phyloP scores from a whole-genome alignment of 2,113 vertebrate species.

The Nesogale talazaci region DNA sequence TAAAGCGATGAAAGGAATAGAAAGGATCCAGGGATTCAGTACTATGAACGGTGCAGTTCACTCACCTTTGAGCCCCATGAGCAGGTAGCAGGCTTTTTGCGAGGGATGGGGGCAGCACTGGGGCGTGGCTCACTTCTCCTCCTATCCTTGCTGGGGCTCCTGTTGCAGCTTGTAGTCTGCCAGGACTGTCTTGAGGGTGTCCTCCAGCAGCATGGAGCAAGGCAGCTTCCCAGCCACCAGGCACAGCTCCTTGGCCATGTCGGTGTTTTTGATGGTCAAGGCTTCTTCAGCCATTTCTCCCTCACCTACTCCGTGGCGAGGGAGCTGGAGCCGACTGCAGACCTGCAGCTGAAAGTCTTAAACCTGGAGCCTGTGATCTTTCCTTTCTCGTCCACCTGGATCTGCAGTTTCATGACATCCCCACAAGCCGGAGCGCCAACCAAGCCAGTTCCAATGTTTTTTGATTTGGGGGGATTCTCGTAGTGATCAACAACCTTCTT shows the following conservation, averaged over 20 bases:
- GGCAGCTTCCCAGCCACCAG: conserved; percentile 98
- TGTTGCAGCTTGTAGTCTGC: conserved; percentile 95
- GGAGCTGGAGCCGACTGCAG: conserved; percentile 96
- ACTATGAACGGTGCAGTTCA: conserved; percentile 6
- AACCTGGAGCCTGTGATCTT: conserved; percentile 94
- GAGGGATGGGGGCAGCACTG: not conserved
- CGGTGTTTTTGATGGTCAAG: conserved; percentile 94
- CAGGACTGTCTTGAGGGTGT: conserved; percentile 96
- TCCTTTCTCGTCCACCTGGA: conserved; percentile 92
- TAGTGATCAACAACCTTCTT: conserved; percentile 99
- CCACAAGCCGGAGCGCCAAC: conserved; percentile 98
- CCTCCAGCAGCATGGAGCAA: conserved; percentile 98
- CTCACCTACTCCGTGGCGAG: conserved; percentile 97
- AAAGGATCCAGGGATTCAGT: conserved; percentile 28
- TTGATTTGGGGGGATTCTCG: conserved; percentile 96
- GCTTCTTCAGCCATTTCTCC: conserved; percentile 99
- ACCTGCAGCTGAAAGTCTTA: conserved; percentile 96
- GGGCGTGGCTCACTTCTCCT: conserved; percentile 24
- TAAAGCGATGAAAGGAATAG: conserved; percentile 7
- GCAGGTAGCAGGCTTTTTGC: conserved; percentile 33
- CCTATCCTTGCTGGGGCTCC: conserved; percentile 78
- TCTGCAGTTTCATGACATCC: conserved; percentile 98
- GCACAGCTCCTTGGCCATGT: conserved; percentile 98
- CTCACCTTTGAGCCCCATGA: not conserved
- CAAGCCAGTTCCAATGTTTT: conserved; percentile 96